A percentile compares a stretch with the other conserved stretches of the same genome.
Conservation (phyloP, 2,888 invertebrate genomes). For the Cryptosula pallasiana region DNA sequence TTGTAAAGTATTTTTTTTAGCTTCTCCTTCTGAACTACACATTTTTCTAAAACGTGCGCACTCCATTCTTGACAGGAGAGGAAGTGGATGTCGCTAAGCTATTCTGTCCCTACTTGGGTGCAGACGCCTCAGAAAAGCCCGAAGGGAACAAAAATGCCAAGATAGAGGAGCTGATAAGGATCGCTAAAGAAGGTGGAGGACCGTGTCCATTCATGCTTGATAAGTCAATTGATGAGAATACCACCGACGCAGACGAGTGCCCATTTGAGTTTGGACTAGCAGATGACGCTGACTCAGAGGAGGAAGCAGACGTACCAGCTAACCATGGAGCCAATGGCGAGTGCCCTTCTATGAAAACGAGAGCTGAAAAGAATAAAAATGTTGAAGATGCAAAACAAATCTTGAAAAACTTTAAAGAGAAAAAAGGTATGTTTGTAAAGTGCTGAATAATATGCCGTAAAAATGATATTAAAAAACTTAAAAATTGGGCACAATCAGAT, state of each 20-base stretch:
- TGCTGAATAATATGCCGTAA: too few relatives aligned
- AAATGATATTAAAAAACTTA: too few relatives aligned
- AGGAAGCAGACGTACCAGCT: neutral
- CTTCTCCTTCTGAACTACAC: too few relatives aligned
- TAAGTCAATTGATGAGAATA: neutral
- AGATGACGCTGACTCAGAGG: conserved; percentile 3
- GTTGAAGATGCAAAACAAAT: neutral
- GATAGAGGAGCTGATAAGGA: neutral
- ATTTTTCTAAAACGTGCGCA: too few relatives aligned
- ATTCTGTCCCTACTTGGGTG: neutral
- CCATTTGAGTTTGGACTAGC: neutral
- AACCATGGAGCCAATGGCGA: neutral
- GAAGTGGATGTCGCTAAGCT: neutral
- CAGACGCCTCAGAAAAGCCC: neutral
- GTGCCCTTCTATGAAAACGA: neutral
- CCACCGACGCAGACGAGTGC: neutral
- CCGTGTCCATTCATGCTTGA: neutral
- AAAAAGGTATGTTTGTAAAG: neutral
- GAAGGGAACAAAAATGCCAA: too few relatives aligned
- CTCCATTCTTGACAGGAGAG: neutral
- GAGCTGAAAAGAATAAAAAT: neutral
- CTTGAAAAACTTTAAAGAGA: neutral
- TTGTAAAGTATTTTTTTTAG: too few relatives aligned
- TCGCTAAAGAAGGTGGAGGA: neutral
- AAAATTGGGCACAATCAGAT: too few relatives aligned